Evolutionary conservation across 2,797 vertebrate genomes (phyloP).

Genomic region (Buceros bicornis): DNA sequence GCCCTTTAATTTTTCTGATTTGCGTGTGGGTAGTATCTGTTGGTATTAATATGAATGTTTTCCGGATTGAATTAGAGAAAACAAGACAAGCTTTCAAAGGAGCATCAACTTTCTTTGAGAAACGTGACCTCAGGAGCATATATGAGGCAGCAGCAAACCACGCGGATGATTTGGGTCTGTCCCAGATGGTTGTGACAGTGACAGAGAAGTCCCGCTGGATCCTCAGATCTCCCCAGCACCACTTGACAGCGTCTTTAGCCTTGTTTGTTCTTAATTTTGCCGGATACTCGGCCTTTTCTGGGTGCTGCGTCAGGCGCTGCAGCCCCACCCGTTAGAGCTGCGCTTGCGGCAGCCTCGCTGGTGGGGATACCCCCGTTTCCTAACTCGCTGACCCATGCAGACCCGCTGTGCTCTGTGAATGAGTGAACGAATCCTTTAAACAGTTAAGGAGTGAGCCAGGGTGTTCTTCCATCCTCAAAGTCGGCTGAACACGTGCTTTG

Average conservation of each 20-base stretch:
- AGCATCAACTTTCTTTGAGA: neutral
- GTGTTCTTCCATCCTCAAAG: neutral
- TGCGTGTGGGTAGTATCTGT: conserved; percentile 30
- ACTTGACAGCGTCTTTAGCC: neutral
- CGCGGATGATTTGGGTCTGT: neutral
- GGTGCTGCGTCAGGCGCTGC: neutral
- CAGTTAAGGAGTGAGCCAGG: neutral
- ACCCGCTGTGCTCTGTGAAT: neutral
- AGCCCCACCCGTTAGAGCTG: neutral
- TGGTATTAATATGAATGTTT: conserved; percentile 37
- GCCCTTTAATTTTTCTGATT: conserved; percentile 59
- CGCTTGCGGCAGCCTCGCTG: too few relatives aligned
- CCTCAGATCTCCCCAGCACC: neutral
- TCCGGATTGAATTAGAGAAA: conserved; percentile 56
- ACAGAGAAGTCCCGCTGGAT: neutral
- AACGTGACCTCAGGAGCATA: neutral
- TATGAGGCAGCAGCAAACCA: neutral
- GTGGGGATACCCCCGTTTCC: neutral
- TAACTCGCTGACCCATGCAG: neutral
- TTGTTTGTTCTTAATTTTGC: neutral
- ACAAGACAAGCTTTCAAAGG: conserved; percentile 32
- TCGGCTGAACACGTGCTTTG: neutral
- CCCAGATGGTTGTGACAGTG: rapidly evolving
- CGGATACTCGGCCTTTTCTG: rapidly evolving
- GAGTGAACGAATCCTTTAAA: neutral